Evolutionary conservation across 2,888 invertebrate species (phyloP).

Genomic region (Drosophila borealis): DNA sequence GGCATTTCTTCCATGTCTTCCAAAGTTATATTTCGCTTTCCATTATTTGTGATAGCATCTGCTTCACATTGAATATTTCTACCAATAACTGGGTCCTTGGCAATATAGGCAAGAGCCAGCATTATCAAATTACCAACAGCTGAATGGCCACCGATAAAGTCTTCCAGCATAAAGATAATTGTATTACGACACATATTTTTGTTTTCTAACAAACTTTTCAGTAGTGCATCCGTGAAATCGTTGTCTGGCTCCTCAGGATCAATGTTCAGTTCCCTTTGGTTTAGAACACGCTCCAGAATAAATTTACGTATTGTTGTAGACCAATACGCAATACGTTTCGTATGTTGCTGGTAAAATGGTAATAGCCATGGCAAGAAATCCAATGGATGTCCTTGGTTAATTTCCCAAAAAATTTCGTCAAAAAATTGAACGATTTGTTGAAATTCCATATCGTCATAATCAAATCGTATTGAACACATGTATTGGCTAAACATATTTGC

Average conservation of each 20-base stretch:
- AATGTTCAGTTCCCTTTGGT: conserved; percentile 83
- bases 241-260: conserved; percentile 88
- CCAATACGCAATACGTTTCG: conserved; percentile 89
- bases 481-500: conserved; percentile 94
- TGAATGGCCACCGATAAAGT: conserved; percentile 94
- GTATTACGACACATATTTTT: conserved; percentile 89
- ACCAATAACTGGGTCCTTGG: conserved; percentile 88
- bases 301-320: conserved; percentile 90
- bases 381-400: conserved; percentile 94
- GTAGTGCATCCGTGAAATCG: conserved; percentile 92
- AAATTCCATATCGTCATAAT: conserved; percentile 89
- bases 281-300: conserved; percentile 90
- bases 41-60: conserved; percentile 86
- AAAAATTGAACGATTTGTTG: conserved; percentile 89
- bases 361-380: conserved; percentile 94
- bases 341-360: conserved; percentile 89
- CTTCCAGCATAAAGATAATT: conserved; percentile 93
- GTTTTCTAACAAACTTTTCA: conserved; percentile 89
- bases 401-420: conserved; percentile 96
- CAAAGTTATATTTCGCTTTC: conserved; percentile 87
- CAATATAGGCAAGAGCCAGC: conserved; percentile 90
- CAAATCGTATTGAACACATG: conserved; percentile 92
- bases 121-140: conserved; percentile 94
- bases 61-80: conserved; percentile 89
- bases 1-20: conserved; percentile 90